Percentiles rank a stretch among this genome's conserved stretches.
Evolutionary conservation across 2,797 vertebrate genomes (phyloP).

Genomic region (Anguilla megastoma): DNA sequence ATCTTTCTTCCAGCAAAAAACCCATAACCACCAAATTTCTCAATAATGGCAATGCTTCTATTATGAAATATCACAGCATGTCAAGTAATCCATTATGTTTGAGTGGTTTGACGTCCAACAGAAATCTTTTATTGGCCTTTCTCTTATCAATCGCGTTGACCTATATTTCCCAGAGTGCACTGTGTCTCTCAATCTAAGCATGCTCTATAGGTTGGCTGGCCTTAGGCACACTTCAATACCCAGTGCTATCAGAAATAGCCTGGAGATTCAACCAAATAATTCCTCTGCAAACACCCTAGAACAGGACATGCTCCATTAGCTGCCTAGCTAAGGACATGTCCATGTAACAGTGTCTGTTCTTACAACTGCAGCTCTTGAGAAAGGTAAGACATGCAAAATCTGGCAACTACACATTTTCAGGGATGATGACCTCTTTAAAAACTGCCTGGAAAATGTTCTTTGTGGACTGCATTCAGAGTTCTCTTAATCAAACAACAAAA

Average conservation of each 20-base stretch:
- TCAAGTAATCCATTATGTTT: conserved; percentile 3
- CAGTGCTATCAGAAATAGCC: conserved; percentile 16
- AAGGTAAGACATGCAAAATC: neutral
- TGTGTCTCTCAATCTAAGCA: conserved; percentile 33
- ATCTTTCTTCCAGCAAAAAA: neutral
- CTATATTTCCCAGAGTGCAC: conserved; percentile 24
- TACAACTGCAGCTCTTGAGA: conserved; percentile 23
- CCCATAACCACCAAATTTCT: neutral
- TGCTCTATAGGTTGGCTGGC: conserved; percentile 84
- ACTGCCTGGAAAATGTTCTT: neutral
- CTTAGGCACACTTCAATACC: conserved; percentile 65
- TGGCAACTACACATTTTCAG: neutral
- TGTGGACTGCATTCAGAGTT: neutral
- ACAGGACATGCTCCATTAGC: conserved; percentile 49
- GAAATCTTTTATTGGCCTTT: neutral
- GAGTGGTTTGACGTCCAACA: neutral
- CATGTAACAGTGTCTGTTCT: conserved; percentile 19
- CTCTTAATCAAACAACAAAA: neutral
- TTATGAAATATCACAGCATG: conserved; percentile 6
- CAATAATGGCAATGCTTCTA: neutral
- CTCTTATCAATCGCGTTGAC: neutral
- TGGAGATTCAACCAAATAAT: conserved; percentile 7
- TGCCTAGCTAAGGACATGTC: conserved; percentile 59
- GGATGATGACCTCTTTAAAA: neutral
- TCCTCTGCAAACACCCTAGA: conserved; percentile 18